Conservation (phyloP, 2,888 invertebrate species). For the Hofmannophila pseudospretella region DNA sequence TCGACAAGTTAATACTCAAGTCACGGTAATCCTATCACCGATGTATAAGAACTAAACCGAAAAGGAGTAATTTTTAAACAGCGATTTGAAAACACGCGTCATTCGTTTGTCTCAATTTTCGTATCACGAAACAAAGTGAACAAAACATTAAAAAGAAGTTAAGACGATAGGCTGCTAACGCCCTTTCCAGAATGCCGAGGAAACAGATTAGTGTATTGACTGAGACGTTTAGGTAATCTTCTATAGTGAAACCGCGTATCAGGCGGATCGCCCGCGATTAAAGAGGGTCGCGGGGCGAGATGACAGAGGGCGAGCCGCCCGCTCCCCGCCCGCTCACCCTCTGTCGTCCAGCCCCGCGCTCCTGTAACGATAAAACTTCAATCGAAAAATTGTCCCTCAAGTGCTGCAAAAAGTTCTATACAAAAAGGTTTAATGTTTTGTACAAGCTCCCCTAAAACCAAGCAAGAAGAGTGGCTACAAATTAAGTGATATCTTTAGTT, state of each 20-base stretch:
- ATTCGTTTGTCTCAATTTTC: slow-evolving; percentile 58
- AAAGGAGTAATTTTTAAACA: slow-evolving; percentile 40
- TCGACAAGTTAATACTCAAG: slow-evolving; percentile 49
- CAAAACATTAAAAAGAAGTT: slow-evolving; percentile 49
- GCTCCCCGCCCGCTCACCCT: no score
- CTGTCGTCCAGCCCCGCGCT: no score
- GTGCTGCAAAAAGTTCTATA: slow-evolving; percentile 36
- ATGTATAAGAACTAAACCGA: slow-evolving; percentile 32
- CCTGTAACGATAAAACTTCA: slow-evolving; percentile 49
- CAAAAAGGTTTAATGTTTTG: slow-evolving; percentile 50
- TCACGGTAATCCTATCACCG: slow-evolving; percentile 47
- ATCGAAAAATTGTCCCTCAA: slow-evolving; percentile 44
- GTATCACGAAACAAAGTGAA: slow-evolving; percentile 48
- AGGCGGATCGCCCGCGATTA: no score
- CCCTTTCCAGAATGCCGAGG: slow-evolving; percentile 46
- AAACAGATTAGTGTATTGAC: slow-evolving; percentile 51
- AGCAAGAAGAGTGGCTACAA: slow-evolving; percentile 73
- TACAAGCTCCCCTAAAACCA: slow-evolving; percentile 54
- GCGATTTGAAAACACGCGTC: slow-evolving; percentile 57
- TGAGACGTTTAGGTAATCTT: slow-evolving; percentile 49
- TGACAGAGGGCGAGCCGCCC: no score
- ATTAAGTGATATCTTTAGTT: slow-evolving; percentile 76
- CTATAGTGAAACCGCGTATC: no score
- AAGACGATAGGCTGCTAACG: slow-evolving; percentile 50
- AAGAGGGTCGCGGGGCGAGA: no score